phyloP scores from a whole-genome alignment of 1,140 invertebrate species.

The Drosophila obscura region DNA sequence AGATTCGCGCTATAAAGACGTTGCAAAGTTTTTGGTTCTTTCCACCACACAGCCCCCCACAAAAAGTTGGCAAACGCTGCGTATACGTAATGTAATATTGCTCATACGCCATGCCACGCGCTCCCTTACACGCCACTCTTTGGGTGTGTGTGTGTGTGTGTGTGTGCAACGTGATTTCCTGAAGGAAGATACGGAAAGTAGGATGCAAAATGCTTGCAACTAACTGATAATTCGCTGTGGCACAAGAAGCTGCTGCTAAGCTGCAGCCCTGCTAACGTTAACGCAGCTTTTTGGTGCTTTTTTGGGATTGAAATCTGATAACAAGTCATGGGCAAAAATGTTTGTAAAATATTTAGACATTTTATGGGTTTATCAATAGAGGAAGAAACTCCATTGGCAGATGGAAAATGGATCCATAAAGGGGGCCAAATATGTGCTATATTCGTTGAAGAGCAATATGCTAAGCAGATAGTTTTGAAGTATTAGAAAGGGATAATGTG shows the following conservation, averaged over 20 bases:
- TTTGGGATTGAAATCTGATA: background rate
- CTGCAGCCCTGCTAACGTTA: background rate
- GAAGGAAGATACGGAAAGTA: slow-evolving; percentile 52
- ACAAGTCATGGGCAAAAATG: too few relatives aligned
- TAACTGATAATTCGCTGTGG: slow-evolving; percentile 72
- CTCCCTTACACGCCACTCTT: slow-evolving; percentile 7
- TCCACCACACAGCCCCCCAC: background rate
- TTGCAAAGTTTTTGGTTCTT: slow-evolving; percentile 61
- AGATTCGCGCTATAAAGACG: slow-evolving; percentile 73
- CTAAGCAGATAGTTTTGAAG: too few relatives aligned
- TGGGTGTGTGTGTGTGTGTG: slow-evolving; percentile 10
- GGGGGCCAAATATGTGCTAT: too few relatives aligned
- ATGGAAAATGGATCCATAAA: too few relatives aligned
- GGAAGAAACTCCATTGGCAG: too few relatives aligned
- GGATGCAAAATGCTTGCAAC: slow-evolving; percentile 82
- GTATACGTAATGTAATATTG: slow-evolving; percentile 71
- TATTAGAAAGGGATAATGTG: too few relatives aligned
- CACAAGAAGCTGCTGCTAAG: slow-evolving; percentile 1
- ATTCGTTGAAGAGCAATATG: too few relatives aligned
- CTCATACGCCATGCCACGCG: slow-evolving; percentile 67
- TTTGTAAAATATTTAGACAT: too few relatives aligned
- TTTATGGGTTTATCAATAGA: too few relatives aligned
- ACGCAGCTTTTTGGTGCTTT: slow-evolving; percentile 26
- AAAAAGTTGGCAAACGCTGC: slow-evolving; percentile 65
- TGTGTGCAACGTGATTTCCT: slow-evolving; percentile 73